Evolutionary conservation across 2,888 invertebrate species (phyloP), one percentile per base, ranked within the genome.

Genomic region (Deilephila elpenor): DNA sequence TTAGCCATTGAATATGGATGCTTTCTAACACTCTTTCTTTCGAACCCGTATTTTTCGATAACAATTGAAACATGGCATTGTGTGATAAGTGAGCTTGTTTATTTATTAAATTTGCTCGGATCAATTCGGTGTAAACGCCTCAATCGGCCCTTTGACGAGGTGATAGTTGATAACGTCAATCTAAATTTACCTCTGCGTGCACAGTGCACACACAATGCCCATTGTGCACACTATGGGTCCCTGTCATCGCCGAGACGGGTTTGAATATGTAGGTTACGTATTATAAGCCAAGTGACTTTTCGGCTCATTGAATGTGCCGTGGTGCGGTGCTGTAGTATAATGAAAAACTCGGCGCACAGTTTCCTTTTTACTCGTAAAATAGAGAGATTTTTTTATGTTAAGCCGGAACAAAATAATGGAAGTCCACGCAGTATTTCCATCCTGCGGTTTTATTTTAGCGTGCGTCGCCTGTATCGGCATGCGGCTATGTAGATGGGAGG

Each of bases 251-350:
- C 62, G 72, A 72, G 25, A 51, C 51, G 70, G 59, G 70, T 60
- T 51, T 32, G 67, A 32, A 37, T 71, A 70, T 51, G 59, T 67
- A 67, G 64, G 64, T 67, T 67, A 67, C 64, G 64, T 67, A 67
- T 67, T 67, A 67, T 67, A 67, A 67, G 44, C 74, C 73, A 73
- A 75, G 75, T 78, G 74, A 77, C 78, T 82, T 77, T 79, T 71
- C 83, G 80, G 79, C 76, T 80, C 81, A 82, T 77, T 84, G 81
- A 83, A 83, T 75, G 79, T 78, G 79, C 73, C 73, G 51, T 73
- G 67, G 67, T 67, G 25, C 67, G 67, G 51, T 64, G 72, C 72
- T 75, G 71, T 70, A 74, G 72, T 71, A 70, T 67, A 73, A 72
- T 67, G 67, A 67, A 51, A 67, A 67, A 51, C 67, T 67, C 67